A percentile compares a stretch with the other conserved stretches of the same genome.
These are phyloP conservation scores for Rhaphigaster nebulosa DNA, from an alignment of 2,888 invertebrate species.

Conservation along the genomic window DNA sequence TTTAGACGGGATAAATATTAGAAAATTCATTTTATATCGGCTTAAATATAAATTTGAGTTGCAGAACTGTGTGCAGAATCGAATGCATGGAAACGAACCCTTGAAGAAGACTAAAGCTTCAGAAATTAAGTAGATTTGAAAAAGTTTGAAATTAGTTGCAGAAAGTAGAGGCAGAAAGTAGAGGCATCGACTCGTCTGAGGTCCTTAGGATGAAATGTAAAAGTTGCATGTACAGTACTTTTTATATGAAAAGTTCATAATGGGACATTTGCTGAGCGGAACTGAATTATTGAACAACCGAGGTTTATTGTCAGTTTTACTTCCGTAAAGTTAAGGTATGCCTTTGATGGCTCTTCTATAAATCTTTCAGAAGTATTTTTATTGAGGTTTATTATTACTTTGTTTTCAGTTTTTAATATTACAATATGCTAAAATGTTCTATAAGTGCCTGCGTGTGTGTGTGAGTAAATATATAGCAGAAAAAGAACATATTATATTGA, in stretches of 20 bases:
- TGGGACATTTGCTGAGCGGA: background rate
- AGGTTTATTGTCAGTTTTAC: background rate
- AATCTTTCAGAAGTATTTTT: background rate
- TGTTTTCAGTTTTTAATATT: no score
- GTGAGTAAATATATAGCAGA: no score
- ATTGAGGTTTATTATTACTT: background rate
- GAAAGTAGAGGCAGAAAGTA: background rate
- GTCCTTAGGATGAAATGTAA: background rate
- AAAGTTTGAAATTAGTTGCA: no score
- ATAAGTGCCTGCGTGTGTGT: no score
- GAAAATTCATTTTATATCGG: background rate
- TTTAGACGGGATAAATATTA: background rate
- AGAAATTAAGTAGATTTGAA: conserved; percentile 15
- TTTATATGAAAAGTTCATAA: conserved; percentile 36
- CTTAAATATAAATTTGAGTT: background rate
- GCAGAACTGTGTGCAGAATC: background rate
- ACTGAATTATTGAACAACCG: background rate
- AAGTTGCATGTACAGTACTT: background rate
- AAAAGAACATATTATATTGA: no score
- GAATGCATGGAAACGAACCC: background rate
- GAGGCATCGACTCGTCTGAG: background rate
- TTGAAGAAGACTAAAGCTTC: background rate
- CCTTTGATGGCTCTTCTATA: background rate
- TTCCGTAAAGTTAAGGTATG: background rate
- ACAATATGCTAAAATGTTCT: no score